Conservation (phyloP, 2,888 invertebrate genomes). For the Magallana nippona region DNA sequence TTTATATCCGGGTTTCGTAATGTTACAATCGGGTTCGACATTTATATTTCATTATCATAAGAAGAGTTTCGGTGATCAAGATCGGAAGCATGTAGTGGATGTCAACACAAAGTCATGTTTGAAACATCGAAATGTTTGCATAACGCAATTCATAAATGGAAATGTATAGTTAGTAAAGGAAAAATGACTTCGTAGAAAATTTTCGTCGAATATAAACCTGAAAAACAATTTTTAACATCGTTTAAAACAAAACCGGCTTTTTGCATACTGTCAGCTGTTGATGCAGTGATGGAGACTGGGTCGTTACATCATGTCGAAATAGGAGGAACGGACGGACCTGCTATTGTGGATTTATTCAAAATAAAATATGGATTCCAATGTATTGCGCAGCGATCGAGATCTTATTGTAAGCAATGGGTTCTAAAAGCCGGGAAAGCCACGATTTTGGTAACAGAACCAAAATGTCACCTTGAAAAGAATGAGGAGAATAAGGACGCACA, state of each 20-base stretch:
- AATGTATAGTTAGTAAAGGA: neutral
- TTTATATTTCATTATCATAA: neutral
- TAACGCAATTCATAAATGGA: neutral
- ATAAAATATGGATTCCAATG: slow-evolving; percentile 71
- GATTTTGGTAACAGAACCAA: slow-evolving; percentile 73
- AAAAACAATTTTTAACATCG: neutral
- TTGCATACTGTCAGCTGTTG: neutral
- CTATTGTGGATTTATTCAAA: slow-evolving; percentile 63
- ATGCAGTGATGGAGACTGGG: slow-evolving; percentile 59
- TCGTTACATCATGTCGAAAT: slow-evolving; percentile 78
- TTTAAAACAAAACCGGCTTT: neutral
- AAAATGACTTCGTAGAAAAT: neutral
- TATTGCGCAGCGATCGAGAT: slow-evolving; percentile 60
- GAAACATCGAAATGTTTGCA: neutral
- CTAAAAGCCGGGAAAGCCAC: slow-evolving; percentile 69
- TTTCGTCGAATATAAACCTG: neutral
- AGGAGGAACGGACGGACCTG: slow-evolving; percentile 72
- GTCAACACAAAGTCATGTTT: neutral
- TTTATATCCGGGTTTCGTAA: too few relatives aligned
- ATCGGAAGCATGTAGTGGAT: neutral
- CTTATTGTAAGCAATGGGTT: slow-evolving; percentile 68
- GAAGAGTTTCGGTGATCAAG: neutral
- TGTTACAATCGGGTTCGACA: neutral
- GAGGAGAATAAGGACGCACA: neutral
- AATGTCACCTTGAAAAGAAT: slow-evolving; percentile 27